Percentiles rank a stretch among this genome's conserved stretches.
phyloP scores from a whole-genome alignment of 2,888 invertebrate species.

The Heteropelma amictum region DNA sequence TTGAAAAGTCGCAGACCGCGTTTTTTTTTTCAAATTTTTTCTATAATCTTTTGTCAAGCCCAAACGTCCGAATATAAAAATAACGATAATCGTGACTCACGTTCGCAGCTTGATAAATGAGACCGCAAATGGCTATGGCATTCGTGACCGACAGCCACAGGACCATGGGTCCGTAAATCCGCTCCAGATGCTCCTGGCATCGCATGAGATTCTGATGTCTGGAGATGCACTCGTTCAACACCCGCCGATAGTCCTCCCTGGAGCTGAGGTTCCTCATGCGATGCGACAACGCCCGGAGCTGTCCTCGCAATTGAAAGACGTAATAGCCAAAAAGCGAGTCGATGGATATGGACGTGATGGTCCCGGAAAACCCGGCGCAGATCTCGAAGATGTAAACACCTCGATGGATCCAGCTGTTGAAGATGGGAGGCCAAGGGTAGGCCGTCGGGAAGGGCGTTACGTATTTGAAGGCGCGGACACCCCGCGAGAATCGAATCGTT shows the following conservation, averaged over 20 bases:
- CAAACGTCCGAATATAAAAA: not conserved
- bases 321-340: constrained; percentile 53
- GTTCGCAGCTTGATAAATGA: constrained; percentile 51
- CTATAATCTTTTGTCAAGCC: too few species aligned
- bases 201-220: constrained; percentile 40
- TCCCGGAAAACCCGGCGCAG: constrained; percentile 6
- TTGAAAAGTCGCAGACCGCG: not conserved
- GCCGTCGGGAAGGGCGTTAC: constrained; percentile 35
- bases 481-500: constrained; percentile 10
- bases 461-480: constrained; percentile 38
- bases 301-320: constrained; percentile 53
- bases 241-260: constrained; percentile 5
- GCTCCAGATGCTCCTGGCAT: constrained; percentile 42
- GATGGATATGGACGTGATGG: constrained; percentile 6
- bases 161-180: too few species aligned
- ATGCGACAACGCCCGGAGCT: constrained; percentile 46
- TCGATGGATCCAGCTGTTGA: constrained; percentile 30
- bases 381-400: constrained; percentile 42
- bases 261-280: constrained; percentile 20
- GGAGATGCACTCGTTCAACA: constrained; percentile 40
- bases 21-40: not conserved
- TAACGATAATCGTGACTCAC: constrained; percentile 19
- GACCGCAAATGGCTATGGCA: constrained; percentile 46
- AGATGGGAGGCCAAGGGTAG: constrained; percentile 49
- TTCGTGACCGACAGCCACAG: constrained; percentile 46